phyloP scores from a whole-genome alignment of 2,797 vertebrate genomes.

The Acipenser transmontanus region DNA sequence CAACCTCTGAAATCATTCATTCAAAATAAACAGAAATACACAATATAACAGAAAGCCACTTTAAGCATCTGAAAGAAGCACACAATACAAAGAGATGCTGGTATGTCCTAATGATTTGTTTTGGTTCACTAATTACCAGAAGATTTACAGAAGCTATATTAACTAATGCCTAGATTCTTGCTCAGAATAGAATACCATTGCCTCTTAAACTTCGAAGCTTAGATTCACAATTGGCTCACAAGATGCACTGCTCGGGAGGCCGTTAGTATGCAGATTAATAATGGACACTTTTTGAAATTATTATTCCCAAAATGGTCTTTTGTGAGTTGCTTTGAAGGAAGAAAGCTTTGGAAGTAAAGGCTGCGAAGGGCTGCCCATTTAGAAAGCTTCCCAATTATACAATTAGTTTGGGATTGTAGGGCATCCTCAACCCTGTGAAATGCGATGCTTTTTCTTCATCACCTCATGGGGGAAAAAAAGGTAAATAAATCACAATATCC shows the following conservation, averaged over 20 bases:
- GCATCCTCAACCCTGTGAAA: constrained; percentile 59
- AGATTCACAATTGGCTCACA: not conserved
- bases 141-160: not conserved
- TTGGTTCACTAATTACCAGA: not conserved
- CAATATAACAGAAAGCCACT: too few relatives aligned
- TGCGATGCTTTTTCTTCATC: constrained; percentile 34
- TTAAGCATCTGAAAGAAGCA: not conserved
- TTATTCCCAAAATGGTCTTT: constrained; percentile 76
- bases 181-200: too few relatives aligned
- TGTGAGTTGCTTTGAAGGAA: constrained; percentile 70
- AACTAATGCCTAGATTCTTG: not conserved
- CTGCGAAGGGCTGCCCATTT: constrained; percentile 60
- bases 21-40: too few relatives aligned
- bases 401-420: constrained; percentile 76
- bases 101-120: not conserved
- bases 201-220: not conserved
- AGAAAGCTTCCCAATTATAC: constrained; percentile 75
- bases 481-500: too few relatives aligned
- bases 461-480: too few relatives aligned
- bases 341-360: constrained; percentile 36
- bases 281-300: constrained; percentile 63
- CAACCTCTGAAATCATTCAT: constrained; percentile 53
- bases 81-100: not conserved
- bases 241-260: constrained; percentile 7
- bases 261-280: constrained; percentile 55